Evolutionary conservation across 2,888 invertebrate genomes (phyloP).

Genomic region (Notodonta dromedarius): DNA sequence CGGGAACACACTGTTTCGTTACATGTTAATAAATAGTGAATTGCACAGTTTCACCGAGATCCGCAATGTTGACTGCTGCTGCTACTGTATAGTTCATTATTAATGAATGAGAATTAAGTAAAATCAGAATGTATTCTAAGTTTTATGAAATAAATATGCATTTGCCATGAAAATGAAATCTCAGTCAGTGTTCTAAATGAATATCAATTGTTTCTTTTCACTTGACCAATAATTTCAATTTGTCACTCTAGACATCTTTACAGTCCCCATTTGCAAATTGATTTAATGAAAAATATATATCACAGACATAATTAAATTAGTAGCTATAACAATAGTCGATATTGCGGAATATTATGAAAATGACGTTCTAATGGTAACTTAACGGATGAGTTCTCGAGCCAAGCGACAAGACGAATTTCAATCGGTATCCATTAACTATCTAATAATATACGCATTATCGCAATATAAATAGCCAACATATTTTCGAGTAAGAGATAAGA

Average conservation of each 20-base stretch:
- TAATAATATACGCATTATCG: conserved; percentile 26
- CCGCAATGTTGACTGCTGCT: conserved; percentile 37
- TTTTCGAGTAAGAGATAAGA: conserved; percentile 14
- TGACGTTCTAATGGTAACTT: conserved; percentile 37
- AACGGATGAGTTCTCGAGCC: conserved; percentile 20
- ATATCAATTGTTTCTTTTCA: background rate
- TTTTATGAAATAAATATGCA: too few relatives aligned
- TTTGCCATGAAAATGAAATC: too few relatives aligned
- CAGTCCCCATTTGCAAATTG: background rate
- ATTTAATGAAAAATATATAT: background rate
- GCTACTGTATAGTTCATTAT: too few relatives aligned
- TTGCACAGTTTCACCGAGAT: conserved; percentile 37
- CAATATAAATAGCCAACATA: conserved; percentile 37
- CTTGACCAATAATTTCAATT: background rate
- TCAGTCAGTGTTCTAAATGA: background rate
- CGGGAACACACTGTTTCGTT: conserved; percentile 32
- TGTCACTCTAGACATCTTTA: background rate
- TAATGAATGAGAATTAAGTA: too few relatives aligned
- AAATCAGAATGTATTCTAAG: background rate
- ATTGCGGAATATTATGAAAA: conserved; percentile 36
- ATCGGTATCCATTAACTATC: conserved; percentile 22
- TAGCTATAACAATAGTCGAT: conserved; percentile 27
- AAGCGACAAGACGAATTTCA: conserved; percentile 18
- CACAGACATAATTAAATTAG: conserved; percentile 3
- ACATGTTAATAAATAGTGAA: conserved; percentile 36